These are phyloP conservation scores for Drosophila nasuta DNA, from an alignment of 1,140 invertebrate genomes.

Conservation along the genomic window DNA sequence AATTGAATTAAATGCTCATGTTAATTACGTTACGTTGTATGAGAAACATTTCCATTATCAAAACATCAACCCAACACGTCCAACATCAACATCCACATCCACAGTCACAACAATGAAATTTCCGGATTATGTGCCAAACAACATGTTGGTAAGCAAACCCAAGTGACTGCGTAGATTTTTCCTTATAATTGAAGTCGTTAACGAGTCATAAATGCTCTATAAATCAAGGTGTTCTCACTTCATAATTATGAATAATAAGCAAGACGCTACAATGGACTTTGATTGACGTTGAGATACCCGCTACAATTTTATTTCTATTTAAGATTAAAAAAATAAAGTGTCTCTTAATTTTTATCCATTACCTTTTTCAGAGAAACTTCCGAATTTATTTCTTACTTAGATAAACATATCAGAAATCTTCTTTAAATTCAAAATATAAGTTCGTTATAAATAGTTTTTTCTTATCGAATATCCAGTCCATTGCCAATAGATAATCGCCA, in stretches of 20 bases:
- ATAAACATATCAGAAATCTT: background rate
- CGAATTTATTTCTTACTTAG: background rate
- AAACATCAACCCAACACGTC: conserved; percentile 30
- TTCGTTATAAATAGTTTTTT: too few relatives aligned
- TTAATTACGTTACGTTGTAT: conserved; percentile 68
- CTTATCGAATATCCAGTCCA: too few relatives aligned
- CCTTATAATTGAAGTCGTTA: conserved; percentile 56
- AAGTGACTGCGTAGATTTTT: conserved; percentile 34
- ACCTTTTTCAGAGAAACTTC: too few relatives aligned
- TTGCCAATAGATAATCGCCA: too few relatives aligned
- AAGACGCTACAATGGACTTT: background rate
- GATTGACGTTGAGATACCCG: background rate
- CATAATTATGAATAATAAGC: conserved; percentile 49
- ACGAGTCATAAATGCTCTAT: conserved; percentile 51
- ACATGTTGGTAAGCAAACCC: conserved; percentile 73
- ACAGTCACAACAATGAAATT: conserved; percentile 72
- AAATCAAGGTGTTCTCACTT: conserved; percentile 62
- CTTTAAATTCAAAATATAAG: background rate
- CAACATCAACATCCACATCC: conserved; percentile 17
- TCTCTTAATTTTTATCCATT: too few relatives aligned
- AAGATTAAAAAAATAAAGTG: too few relatives aligned
- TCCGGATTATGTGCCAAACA: conserved; percentile 82
- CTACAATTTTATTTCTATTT: background rate
- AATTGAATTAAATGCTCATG: conserved; percentile 66
- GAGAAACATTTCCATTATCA: conserved; percentile 65